Evolutionary conservation across 1,140 invertebrate species (phyloP).

Genomic region (Vanessa atalanta): DNA sequence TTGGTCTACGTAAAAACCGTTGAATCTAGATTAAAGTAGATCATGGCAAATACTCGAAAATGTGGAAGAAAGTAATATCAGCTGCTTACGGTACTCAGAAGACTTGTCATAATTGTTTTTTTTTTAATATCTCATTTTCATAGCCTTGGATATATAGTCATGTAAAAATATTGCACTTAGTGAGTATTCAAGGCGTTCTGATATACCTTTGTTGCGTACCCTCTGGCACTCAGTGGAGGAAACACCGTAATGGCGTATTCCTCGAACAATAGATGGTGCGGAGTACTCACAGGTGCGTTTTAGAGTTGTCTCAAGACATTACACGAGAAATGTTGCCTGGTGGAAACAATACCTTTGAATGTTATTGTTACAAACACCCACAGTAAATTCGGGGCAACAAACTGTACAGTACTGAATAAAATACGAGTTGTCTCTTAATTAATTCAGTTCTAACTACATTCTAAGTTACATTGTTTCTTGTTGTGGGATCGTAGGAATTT

Average conservation of each 20-base stretch:
- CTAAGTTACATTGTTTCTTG: constrained; percentile 13
- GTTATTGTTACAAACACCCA: constrained; percentile 34
- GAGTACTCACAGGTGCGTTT: constrained; percentile 34
- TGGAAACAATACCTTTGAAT: constrained; percentile 29
- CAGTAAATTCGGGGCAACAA: constrained; percentile 26
- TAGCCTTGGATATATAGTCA: neutral
- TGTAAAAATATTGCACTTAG: constrained; percentile 19
- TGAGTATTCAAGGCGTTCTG: constrained; percentile 18
- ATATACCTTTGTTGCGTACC: constrained; percentile 22
- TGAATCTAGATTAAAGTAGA: no score
- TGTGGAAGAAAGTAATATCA: no score
- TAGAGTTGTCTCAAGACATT: constrained; percentile 36
- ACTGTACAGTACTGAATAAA: constrained; percentile 20
- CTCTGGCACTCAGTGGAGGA: constrained; percentile 17
- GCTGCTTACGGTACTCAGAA: no score
- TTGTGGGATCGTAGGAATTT: constrained; percentile 14
- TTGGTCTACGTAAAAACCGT: no score
- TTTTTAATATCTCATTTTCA: neutral
- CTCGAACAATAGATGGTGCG: constrained; percentile 29
- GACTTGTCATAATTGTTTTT: no score
- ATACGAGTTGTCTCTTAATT: constrained; percentile 29
- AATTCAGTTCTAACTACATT: constrained; percentile 29
- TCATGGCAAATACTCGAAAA: no score
- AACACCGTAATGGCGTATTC: constrained; percentile 29
- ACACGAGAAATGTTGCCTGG: constrained; percentile 29